Percentiles rank a stretch among this genome's conserved stretches.
These are phyloP conservation scores for Mormyrops boulengeri DNA, from an alignment of 2,797 vertebrate species.

Conservation along the genomic window DNA sequence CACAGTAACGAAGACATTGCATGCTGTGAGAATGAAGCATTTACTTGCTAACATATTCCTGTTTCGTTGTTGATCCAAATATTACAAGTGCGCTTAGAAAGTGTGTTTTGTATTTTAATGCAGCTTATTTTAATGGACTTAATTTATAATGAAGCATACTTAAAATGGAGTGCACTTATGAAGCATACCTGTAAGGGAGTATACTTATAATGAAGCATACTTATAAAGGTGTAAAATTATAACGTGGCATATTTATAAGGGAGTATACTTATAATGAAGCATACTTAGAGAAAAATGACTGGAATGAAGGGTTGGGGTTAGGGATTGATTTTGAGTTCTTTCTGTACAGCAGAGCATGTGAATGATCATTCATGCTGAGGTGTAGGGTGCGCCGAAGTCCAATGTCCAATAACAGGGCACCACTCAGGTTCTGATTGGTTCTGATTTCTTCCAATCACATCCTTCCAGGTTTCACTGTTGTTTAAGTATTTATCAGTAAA, in stretches of 20 bases:
- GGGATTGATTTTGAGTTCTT: background rate
- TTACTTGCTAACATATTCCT: conserved; percentile 22
- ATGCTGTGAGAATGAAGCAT: conserved; percentile 23
- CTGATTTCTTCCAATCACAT: background rate
- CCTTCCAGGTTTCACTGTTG: background rate
- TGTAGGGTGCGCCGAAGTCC: background rate
- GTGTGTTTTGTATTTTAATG: background rate
- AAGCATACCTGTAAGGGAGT: background rate
- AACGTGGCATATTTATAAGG: too few relatives aligned
- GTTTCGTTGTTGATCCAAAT: conserved; percentile 31
- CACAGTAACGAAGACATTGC: conserved; percentile 41
- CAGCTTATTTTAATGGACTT: background rate
- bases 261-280: background rate
- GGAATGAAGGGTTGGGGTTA: background rate
- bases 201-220: background rate
- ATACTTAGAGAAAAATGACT: background rate
- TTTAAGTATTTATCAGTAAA: background rate
- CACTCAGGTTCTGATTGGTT: background rate
- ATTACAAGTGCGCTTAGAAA: conserved; percentile 10
- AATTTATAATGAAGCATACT: background rate
- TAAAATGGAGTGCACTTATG: background rate
- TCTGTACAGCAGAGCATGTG: background rate
- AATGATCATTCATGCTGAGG: background rate
- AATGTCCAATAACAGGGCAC: background rate
- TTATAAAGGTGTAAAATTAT: too few relatives aligned